Evolutionary conservation across 2,797 vertebrate species (phyloP).

Genomic region (Sebastes wilsoni): DNA sequence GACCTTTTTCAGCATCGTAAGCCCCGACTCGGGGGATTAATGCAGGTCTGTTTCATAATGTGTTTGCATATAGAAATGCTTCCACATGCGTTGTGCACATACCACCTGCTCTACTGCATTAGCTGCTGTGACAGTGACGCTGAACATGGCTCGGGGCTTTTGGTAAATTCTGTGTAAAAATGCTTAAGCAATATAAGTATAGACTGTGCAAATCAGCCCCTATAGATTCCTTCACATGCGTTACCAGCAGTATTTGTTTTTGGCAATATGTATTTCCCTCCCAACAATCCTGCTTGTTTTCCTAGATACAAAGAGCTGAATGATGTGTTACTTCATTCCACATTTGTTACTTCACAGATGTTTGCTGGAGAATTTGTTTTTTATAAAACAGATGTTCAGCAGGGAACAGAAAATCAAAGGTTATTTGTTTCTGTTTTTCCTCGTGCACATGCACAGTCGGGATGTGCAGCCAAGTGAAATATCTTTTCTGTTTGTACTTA

Average conservation of each 20-base stretch:
- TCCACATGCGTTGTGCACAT: slow-evolving; percentile 53
- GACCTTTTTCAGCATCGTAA: slow-evolving; percentile 18
- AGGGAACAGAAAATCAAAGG: slow-evolving; percentile 38
- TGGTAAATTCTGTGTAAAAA: neutral
- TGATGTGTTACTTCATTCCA: neutral
- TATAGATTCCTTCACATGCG: neutral
- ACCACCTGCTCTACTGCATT: slow-evolving; percentile 40
- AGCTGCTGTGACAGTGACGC: slow-evolving; percentile 25
- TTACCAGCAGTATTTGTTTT: neutral
- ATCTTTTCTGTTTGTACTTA: slow-evolving; percentile 37
- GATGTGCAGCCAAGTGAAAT: slow-evolving; percentile 43
- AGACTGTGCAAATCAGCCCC: neutral
- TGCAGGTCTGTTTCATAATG: neutral
- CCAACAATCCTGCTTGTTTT: neutral
- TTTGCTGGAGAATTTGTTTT: slow-evolving; percentile 16
- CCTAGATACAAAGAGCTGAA: neutral
- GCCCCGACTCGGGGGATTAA: slow-evolving; percentile 28
- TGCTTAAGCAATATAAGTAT: neutral
- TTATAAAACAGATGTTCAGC: slow-evolving; percentile 34
- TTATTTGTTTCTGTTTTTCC: slow-evolving; percentile 30
- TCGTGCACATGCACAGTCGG: slow-evolving; percentile 1
- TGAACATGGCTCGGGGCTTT: neutral
- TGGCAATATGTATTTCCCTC: neutral
- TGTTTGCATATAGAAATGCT: slow-evolving; percentile 51
- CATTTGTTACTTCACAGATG: neutral